phyloP scores from a whole-genome alignment of 2,888 invertebrate species.

The Buathra laborator region DNA sequence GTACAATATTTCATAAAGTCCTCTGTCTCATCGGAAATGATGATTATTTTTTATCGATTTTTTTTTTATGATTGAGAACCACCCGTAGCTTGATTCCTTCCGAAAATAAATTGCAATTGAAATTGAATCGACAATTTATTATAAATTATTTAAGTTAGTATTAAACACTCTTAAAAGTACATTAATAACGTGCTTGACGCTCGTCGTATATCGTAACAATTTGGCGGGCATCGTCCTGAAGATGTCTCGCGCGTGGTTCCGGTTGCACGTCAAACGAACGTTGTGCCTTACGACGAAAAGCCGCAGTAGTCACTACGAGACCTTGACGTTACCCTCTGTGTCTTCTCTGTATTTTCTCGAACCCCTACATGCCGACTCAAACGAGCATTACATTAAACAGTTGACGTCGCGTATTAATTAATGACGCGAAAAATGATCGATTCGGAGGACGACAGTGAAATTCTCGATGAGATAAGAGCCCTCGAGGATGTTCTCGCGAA shows the following conservation, averaged over 20 bases:
- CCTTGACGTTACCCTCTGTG: not conserved
- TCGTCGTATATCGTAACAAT: not conserved
- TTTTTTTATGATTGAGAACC: not conserved
- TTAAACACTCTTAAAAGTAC: not conserved
- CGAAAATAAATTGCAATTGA: too few relatives aligned
- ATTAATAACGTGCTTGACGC: not conserved
- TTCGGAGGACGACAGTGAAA: slow-evolving; percentile 73
- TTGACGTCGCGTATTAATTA: not conserved
- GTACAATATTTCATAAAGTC: too few relatives aligned
- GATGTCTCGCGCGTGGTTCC: slow-evolving; percentile 52
- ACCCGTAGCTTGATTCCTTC: too few relatives aligned
- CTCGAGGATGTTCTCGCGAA: slow-evolving; percentile 75
- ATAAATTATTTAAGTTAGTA: too few relatives aligned
- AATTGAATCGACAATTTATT: too few relatives aligned
- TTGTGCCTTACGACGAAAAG: not conserved
- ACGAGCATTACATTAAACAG: not conserved
- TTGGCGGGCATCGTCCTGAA: slow-evolving; percentile 26
- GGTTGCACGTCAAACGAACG: slow-evolving; percentile 16
- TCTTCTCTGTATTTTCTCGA: not conserved
- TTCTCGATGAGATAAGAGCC: slow-evolving; percentile 79
- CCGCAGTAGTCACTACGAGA: not conserved
- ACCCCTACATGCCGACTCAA: not conserved
- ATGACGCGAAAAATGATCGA: slow-evolving; percentile 75
- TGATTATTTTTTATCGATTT: not conserved
- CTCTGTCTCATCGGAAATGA: not conserved